Evolutionary conservation across 2,797 vertebrate species (phyloP).

Genomic region (Microctenopoma lineatum): DNA sequence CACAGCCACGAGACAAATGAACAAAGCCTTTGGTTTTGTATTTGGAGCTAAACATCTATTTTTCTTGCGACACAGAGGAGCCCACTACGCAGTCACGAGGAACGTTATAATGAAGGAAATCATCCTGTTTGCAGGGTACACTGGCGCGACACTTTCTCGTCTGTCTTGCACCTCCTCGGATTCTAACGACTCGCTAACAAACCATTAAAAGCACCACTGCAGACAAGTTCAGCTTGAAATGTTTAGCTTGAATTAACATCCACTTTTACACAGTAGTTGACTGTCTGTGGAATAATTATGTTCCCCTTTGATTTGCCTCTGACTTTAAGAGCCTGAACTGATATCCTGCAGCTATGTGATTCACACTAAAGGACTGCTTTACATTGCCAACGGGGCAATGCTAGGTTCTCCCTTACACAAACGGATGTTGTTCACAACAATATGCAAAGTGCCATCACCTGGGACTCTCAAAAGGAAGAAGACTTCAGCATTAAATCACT

Average conservation of each 20-base stretch:
- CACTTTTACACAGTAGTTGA: constrained; percentile 55
- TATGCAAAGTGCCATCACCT: constrained; percentile 83
- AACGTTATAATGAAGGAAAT: constrained; percentile 32
- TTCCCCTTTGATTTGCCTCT: constrained; percentile 73
- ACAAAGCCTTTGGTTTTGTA: background rate
- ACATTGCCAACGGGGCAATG: constrained; percentile 82
- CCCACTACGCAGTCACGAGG: constrained; percentile 7
- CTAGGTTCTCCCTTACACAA: constrained; percentile 72
- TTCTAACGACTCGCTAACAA: constrained; percentile 33
- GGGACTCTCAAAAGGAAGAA: constrained; percentile 79
- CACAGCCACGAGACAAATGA: too few relatives aligned
- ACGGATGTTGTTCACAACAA: constrained; percentile 84
- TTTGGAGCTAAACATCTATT: constrained; percentile 9
- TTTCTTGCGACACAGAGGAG: constrained; percentile 10
- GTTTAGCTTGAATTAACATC: constrained; percentile 55
- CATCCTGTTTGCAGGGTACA: constrained; percentile 29
- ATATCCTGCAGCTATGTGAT: constrained; percentile 82
- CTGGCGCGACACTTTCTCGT: constrained; percentile 15
- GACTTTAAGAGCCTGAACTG: constrained; percentile 78
- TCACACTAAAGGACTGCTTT: constrained; percentile 84
- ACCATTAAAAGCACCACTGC: constrained; percentile 48
- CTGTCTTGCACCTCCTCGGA: constrained; percentile 15
- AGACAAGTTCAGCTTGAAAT: constrained; percentile 59
- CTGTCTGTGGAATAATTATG: constrained; percentile 69
- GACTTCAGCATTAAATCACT: constrained; percentile 77